A percentile compares a stretch with the other conserved stretches of the same genome.
phyloP scores from a whole-genome alignment of 2,797 vertebrate genomes.

The Prunella strophiata region DNA sequence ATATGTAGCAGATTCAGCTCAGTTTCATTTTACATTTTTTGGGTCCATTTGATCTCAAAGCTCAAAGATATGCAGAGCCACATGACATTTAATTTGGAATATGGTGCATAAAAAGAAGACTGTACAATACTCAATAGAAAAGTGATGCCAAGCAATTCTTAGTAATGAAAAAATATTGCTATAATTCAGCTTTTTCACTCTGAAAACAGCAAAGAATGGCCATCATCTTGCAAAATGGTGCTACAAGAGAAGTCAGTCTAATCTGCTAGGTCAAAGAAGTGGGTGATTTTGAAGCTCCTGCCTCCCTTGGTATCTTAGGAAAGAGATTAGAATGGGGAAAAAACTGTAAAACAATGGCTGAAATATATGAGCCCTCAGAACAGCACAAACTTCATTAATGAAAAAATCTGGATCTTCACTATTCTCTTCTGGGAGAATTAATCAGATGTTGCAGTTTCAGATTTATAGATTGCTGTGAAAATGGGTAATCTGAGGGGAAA shows the following conservation, averaged over 20 bases:
- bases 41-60: constrained; percentile 30
- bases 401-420: constrained; percentile 56
- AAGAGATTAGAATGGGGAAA: not conserved
- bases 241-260: not conserved
- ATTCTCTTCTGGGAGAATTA: constrained; percentile 69
- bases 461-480: constrained; percentile 69
- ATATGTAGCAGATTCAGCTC: constrained; percentile 36
- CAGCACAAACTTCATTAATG: constrained; percentile 66
- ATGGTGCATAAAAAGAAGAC: not conserved
- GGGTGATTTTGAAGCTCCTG: not conserved
- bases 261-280: not conserved
- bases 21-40: constrained; percentile 21
- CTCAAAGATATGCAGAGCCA: constrained; percentile 30
- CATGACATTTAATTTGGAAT: constrained; percentile 16
- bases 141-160: constrained; percentile 28
- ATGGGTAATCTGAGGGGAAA: constrained; percentile 60
- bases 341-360: constrained; percentile 5
- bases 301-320: not conserved
- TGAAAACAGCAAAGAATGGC: not conserved
- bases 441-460: constrained; percentile 64
- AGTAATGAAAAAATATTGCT: constrained; percentile 16
- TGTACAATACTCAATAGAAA: not conserved
- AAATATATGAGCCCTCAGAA: constrained; percentile 28
- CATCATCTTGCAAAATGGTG: not conserved
- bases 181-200: not conserved